Base-by-base conservation (phyloP, 2,797 vertebrate genomes). In the Rhynchotus rufescens region DNA sequence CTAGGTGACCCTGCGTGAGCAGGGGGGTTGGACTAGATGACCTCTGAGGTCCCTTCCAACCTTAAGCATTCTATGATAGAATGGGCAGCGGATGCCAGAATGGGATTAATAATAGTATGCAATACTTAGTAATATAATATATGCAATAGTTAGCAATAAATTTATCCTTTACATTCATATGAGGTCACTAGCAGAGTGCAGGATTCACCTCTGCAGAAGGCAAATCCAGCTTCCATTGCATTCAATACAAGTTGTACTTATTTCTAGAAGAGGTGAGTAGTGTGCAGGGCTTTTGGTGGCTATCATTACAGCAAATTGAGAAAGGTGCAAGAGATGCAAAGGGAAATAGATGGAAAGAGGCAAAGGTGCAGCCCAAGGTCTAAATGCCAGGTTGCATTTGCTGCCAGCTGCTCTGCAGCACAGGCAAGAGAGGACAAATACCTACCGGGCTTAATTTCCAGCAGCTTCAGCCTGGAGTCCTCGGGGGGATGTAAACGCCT, bases 391-490 rank as follows among this genome's bases (percentile, higher is more conserved):
- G 67, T 83, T 91, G 52, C 47, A 60, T 57, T 75, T 56, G 36
- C 80, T 88, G 78, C 71, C 89, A 95, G 89, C 85, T 95, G 85
- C 79, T 92, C 81, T 78, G 84, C 64, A 84, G 86, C 72, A 80
- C 2, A 45, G 51, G 51, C 23, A 68, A 57, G 62, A 12, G 56
- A 67, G 20, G 65, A 83, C 54, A 91, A 68, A 89, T 61, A 97
- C 98, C 97, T 97, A 99, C 99, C 99, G 38, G 99, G 98, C 95
- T 99, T 98, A 77, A 99, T 98, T 90, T 99, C 99, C 80, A 99
- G 98, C 91, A 99, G 98, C 82, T 99, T 98, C 94, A 99, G 98
- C 77, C 98, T 98, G 52, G 99, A 98, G 89, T 99, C 99, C 87
- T 99, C 98, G 71, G 98, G 97, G 14, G 98, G 98, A 95, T 99